phyloP scores from a whole-genome alignment of 2,888 invertebrate species.

The Polyploca ridens region DNA sequence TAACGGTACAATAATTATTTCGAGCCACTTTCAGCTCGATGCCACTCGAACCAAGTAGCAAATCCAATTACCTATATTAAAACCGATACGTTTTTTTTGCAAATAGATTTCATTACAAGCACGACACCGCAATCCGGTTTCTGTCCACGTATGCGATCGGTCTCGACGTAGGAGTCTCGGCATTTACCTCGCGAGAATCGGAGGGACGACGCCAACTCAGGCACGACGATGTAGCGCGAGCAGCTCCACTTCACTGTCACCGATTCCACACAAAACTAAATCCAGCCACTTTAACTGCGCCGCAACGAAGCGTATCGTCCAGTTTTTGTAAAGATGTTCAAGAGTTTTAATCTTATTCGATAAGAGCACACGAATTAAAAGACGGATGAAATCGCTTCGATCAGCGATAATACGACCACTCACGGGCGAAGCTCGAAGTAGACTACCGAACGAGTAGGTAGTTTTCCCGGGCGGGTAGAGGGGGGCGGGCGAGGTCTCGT shows the following conservation, averaged over 20 bases:
- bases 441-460: conserved; percentile 59
- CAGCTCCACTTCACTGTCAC: conserved; percentile 73
- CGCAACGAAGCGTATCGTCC: conserved; percentile 42
- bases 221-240: conserved; percentile 71
- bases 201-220: conserved; percentile 76
- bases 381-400: conserved; percentile 58
- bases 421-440: conserved; percentile 57
- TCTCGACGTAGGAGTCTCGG: conserved; percentile 67
- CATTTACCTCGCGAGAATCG: conserved; percentile 77
- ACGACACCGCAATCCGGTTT: conserved; percentile 71
- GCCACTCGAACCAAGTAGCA: conserved; percentile 35
- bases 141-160: conserved; percentile 73
- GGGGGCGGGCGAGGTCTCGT: conserved; percentile 54
- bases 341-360: conserved; percentile 54
- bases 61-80: conserved; percentile 48
- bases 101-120: conserved; percentile 57
- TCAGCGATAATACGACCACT: conserved; percentile 47
- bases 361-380: conserved; percentile 72
- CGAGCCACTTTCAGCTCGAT: conserved; percentile 55
- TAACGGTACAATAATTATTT: conserved; percentile 72
- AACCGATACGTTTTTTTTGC: conserved; percentile 42
- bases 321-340: conserved; percentile 49
- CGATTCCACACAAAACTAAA: conserved; percentile 62
- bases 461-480: conserved; percentile 58
- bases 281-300: conserved; percentile 52